Evolutionary conservation across 2,888 invertebrate species (phyloP), one percentile per base, ranked within the genome.

Genomic region (Agonopterix arenella): DNA sequence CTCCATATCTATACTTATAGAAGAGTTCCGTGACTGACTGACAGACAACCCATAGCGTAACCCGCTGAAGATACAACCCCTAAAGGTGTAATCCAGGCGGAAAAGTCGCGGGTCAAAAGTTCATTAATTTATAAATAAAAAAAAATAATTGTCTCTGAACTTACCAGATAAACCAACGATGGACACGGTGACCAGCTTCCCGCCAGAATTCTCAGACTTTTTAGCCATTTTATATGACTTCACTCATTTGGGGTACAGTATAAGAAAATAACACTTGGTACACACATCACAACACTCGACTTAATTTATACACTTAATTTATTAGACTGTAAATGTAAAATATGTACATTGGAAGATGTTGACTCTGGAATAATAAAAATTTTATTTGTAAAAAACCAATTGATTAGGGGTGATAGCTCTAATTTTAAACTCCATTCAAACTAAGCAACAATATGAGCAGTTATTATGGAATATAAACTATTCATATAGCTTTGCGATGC

Each of bases 151-250:
- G 5, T 28, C 28, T 28, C 28, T 28, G 7, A 28, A 28, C 86
- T 85, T 64, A 90, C 92, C 92, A 75, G 92, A 98, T 60, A 98
- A 91, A 55, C 98, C 98, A 61, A 98, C 97, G 64, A 98, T 95
- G 64, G 97, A 94, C 57, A 98, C 93, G 68, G 96, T 96, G 66
- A 96, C 92, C 75, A 91, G 90, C 76, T 93, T 92, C 52, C 93
- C 91, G 62, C 93, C 92, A 54, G 72, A 71, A 70, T 80, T 80
- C 58, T 95, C 95, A 59, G 92, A 92, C 83, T 94, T 95, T 70
- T 94, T 92, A 58, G 95, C 94, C 95, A 95, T 95, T 70, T 78
- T 85, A 66, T 68, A 64, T 61, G 63, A 62, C 63, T 67, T 70
- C 71, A 77, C 71, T 75, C 73, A 40, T 8, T n/a, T n/a, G 1